Conservation (phyloP, 2,113 vertebrate species). For the Tachycineta bicolor region DNA sequence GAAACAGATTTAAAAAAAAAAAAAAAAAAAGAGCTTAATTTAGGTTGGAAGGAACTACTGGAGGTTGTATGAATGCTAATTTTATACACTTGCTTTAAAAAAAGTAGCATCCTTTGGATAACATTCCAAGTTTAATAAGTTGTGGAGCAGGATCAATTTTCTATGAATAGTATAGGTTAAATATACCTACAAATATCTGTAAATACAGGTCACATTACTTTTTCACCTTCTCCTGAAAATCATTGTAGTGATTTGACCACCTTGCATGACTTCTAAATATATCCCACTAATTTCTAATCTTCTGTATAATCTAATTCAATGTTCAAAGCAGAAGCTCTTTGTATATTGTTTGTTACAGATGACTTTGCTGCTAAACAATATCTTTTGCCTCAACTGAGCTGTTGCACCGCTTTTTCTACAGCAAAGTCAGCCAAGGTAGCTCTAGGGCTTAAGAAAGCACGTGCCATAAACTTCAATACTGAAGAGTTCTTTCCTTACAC, state of each 20-base stretch:
- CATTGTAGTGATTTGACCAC: not conserved
- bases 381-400: not conserved
- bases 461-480: not conserved
- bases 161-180: not conserved
- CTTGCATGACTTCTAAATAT: not conserved
- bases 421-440: not conserved
- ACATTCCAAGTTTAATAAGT: not conserved
- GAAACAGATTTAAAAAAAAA: not conserved
- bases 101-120: not conserved
- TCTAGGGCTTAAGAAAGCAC: not conserved
- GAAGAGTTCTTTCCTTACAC: not conserved
- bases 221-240: not conserved
- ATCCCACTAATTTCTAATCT: not conserved
- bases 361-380: not conserved
- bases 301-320: not conserved
- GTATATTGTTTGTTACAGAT: not conserved
- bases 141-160: not conserved
- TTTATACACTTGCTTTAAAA: not conserved
- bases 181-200: not conserved
- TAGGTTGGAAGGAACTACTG: not conserved
- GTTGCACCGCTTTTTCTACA: not conserved
- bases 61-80: not conserved
- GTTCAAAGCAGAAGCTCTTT: not conserved
- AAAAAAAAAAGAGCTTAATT: not conserved
- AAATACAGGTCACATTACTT: not conserved